Conservation (phyloP, 2,113 vertebrate genomes). For the Lethenteron reissneri region DNA sequence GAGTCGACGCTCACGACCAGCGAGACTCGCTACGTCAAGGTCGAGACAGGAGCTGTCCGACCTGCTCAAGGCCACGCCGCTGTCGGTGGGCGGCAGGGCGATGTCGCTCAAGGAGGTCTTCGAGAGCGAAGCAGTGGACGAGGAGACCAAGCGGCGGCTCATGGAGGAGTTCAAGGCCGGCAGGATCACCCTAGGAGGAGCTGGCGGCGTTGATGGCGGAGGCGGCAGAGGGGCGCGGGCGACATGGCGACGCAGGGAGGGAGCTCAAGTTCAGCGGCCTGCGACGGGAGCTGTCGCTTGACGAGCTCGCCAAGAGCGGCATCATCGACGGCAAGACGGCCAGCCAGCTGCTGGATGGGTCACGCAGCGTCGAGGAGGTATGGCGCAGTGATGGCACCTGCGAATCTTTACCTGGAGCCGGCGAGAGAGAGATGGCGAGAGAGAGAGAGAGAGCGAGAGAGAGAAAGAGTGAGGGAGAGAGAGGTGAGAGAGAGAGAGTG, state of each 20-base stretch:
- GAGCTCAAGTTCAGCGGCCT: slow-evolving; percentile 2
- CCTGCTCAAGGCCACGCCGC: slow-evolving; percentile 1
- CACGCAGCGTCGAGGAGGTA: background rate
- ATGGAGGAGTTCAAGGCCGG: slow-evolving; percentile 2
- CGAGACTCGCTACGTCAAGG: background rate
- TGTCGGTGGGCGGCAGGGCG: background rate
- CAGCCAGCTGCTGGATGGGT: background rate
- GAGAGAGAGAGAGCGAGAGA: background rate
- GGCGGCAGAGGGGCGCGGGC: background rate
- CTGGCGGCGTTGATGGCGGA: background rate
- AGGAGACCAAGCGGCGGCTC: slow-evolving; percentile 2
- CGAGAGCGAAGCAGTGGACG: background rate
- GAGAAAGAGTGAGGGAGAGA: background rate
- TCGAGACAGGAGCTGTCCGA: slow-evolving; percentile 1
- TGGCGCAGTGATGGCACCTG: too few relatives aligned
- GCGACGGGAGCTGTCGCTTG: background rate
- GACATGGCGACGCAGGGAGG: background rate
- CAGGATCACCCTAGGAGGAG: background rate
- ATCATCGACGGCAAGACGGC: background rate
- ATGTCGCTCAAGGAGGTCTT: background rate
- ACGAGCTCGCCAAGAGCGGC: background rate
- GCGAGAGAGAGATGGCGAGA: background rate
- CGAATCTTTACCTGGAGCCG: too few relatives aligned
- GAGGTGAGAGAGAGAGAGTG: background rate
- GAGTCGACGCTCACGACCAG: background rate